These are phyloP conservation scores for Cataglyphis altisquamis DNA, from an alignment of 2,888 invertebrate species.

Conservation along the genomic window DNA sequence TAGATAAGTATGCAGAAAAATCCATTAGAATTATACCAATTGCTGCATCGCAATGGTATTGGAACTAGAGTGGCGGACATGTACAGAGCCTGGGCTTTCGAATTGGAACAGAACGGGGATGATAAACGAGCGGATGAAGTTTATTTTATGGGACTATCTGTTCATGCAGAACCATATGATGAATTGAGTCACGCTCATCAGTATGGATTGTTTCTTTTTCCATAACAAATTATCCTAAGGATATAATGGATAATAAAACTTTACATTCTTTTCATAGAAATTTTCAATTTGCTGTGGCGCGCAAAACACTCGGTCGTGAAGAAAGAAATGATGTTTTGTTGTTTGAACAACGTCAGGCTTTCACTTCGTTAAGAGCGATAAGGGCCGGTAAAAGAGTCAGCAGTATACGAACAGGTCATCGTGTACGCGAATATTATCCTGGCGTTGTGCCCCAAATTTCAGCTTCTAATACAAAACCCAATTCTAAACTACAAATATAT, in stretches of 20 bases:
- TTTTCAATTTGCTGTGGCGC: constrained; percentile 91
- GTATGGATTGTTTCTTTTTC: constrained; percentile 85
- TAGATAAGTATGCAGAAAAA: constrained; percentile 93
- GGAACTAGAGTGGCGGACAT: constrained; percentile 94
- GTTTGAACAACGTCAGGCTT: constrained; percentile 91
- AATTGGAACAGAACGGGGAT: constrained; percentile 93
- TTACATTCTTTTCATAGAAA: constrained; percentile 87
- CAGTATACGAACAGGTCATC: constrained; percentile 88
- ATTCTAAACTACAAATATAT: constrained; percentile 88
- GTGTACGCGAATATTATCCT: constrained; percentile 87
- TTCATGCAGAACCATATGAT: constrained; percentile 93
- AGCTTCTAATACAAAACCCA: constrained; percentile 85
- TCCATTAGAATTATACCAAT: constrained; percentile 93
- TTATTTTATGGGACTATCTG: constrained; percentile 92
- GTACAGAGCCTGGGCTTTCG: constrained; percentile 96
- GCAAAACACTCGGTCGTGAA: constrained; percentile 90
- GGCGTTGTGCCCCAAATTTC: constrained; percentile 87
- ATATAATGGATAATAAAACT: neutral
- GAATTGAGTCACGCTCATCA: constrained; percentile 92
- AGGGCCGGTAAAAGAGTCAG: constrained; percentile 88
- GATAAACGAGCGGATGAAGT: constrained; percentile 94
- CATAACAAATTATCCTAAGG: neutral
- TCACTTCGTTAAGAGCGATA: constrained; percentile 91
- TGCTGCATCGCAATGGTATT: constrained; percentile 92
- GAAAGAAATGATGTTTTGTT: constrained; percentile 87